Evolutionary conservation across 2,113 vertebrate species (phyloP).

Genomic region (Megaceryle maxima): DNA sequence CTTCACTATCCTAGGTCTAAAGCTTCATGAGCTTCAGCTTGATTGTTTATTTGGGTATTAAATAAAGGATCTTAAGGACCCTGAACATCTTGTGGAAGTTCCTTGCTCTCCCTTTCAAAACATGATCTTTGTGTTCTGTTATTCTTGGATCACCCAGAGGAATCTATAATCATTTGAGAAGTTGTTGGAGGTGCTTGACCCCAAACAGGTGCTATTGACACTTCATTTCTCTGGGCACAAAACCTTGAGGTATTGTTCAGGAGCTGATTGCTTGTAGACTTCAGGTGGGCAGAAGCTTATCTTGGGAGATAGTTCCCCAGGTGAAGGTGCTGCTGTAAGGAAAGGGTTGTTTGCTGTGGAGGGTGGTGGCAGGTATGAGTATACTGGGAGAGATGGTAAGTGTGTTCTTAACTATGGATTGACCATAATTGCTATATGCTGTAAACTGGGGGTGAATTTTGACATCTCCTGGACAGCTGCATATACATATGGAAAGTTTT

Average conservation of each 20-base stretch:
- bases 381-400: fast-evolving
- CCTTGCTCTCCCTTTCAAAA: neutral
- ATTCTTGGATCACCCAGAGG: neutral
- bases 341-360: fast-evolving
- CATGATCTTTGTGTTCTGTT: neutral
- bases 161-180: neutral
- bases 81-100: neutral
- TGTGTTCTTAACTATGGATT: fast-evolving
- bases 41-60: neutral
- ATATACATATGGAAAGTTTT: fast-evolving
- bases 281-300: neutral
- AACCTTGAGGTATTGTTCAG: neutral
- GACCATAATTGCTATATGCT: fast-evolving
- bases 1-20: neutral
- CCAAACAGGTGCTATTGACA: neutral
- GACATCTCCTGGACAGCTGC: neutral
- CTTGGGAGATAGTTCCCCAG: neutral
- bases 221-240: neutral
- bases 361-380: fast-evolving
- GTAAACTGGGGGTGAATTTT: fast-evolving
- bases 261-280: neutral
- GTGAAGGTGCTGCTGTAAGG: neutral
- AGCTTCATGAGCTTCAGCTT: neutral
- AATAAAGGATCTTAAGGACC: neutral
- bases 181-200: neutral